phyloP scores from a whole-genome alignment of 2,113 vertebrate species.

The Amphiprion percula region DNA sequence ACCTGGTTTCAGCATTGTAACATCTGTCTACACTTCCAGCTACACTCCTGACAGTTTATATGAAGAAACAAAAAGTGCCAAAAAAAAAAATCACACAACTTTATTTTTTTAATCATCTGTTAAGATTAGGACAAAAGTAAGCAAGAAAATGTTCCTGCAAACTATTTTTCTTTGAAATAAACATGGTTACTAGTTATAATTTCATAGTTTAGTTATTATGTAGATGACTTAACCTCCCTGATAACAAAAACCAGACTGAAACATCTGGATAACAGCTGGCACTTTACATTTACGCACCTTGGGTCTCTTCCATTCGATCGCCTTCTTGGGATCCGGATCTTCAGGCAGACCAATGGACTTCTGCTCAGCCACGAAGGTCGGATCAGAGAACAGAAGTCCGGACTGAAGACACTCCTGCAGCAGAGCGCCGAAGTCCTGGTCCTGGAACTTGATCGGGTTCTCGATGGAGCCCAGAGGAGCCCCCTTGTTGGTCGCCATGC shows the following conservation, averaged over 20 bases:
- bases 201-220: background rate
- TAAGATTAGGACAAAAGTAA: too few species aligned
- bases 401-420: slow-evolving; percentile 70
- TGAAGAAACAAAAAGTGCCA: too few species aligned
- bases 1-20: slow-evolving; percentile 2
- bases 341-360: slow-evolving; percentile 79
- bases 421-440: slow-evolving; percentile 66
- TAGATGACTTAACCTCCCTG: too few species aligned
- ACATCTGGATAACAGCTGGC: slow-evolving; percentile 2
- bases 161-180: too few species aligned
- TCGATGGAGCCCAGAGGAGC: slow-evolving; percentile 69
- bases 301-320: slow-evolving; percentile 81
- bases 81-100: too few species aligned
- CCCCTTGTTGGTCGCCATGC: slow-evolving; percentile 50
- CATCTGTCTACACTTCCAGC: background rate
- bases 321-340: slow-evolving; percentile 80
- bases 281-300: slow-evolving; percentile 62
- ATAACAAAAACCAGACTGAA: background rate
- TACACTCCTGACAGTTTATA: background rate
- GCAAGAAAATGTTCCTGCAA: too few species aligned
- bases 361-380: slow-evolving; percentile 77
- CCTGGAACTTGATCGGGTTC: slow-evolving; percentile 77
- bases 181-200: background rate
- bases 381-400: slow-evolving; percentile 76
- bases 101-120: too few species aligned